phyloP scores from a whole-genome alignment of 2,888 invertebrate genomes.

The Zeuzera pyrina region DNA sequence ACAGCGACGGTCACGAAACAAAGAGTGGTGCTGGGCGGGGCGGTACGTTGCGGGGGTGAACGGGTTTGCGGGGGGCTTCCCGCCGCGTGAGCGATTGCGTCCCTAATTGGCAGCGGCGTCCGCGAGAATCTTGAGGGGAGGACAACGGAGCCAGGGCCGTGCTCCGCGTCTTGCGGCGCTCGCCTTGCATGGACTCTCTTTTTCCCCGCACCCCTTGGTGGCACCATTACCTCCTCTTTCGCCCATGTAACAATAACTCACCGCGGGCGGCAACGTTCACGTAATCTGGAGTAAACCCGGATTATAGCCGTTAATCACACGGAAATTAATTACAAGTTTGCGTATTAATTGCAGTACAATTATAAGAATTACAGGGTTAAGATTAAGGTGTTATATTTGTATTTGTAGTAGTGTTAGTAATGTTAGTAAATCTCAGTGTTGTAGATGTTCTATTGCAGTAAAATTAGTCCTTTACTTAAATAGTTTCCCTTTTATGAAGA shows the following conservation, averaged over 20 bases:
- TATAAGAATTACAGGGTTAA: conserved; percentile 54
- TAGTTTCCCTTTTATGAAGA: too few relatives aligned
- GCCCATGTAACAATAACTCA: conserved; percentile 62
- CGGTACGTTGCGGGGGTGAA: conserved; percentile 11
- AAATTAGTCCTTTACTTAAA: too few relatives aligned
- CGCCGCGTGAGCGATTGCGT: conserved; percentile 72
- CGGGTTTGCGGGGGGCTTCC: conserved; percentile 30
- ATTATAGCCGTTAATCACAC: conserved; percentile 71
- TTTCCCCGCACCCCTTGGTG: conserved; percentile 14
- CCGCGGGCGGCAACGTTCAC: conserved; percentile 53
- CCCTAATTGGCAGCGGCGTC: conserved; percentile 73
- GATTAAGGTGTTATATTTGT: conserved; percentile 29
- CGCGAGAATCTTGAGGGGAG: conserved; percentile 74
- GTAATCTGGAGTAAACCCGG: conserved; percentile 69
- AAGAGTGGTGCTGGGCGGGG: conserved; percentile 33
- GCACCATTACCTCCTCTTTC: conserved; percentile 28
- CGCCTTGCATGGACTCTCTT: conserved; percentile 1
- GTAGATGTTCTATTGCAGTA: too few relatives aligned
- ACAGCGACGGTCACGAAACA: conserved; percentile 40
- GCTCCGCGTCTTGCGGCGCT: neutral
- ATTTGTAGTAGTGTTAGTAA: too few relatives aligned
- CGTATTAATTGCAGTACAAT: conserved; percentile 69
- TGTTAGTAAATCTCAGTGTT: too few relatives aligned
- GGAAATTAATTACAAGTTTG: conserved; percentile 72
- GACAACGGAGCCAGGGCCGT: conserved; percentile 54